phyloP scores from a whole-genome alignment of 2,113 vertebrate species.

The Halichoeres trimaculatus region DNA sequence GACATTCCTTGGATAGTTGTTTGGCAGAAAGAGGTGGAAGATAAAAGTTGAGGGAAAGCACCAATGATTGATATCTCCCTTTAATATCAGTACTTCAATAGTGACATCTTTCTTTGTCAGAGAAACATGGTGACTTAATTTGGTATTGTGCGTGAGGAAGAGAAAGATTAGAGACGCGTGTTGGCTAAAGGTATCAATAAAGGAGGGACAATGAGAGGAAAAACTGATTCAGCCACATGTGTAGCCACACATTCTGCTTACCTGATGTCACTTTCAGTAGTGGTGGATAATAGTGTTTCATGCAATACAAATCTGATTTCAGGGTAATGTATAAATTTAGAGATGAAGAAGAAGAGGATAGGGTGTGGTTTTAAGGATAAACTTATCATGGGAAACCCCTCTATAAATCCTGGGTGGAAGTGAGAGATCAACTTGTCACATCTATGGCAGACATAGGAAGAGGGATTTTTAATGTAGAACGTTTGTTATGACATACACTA shows the following conservation, averaged over 20 bases:
- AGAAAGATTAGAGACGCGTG: background rate
- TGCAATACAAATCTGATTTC: conserved; percentile 12
- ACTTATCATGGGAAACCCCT: conserved; percentile 60
- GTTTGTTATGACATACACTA: conserved; percentile 39
- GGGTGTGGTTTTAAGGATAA: conserved; percentile 44
- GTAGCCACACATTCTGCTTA: conserved; percentile 24
- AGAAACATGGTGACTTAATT: background rate
- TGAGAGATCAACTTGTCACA: conserved; percentile 53
- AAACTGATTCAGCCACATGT: background rate
- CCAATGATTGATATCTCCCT: conserved; percentile 49
- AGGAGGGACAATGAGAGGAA: background rate
- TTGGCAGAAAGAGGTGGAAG: conserved; percentile 66
- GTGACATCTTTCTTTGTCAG: background rate
- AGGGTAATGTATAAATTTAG: background rate
- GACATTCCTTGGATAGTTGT: conserved; percentile 82
- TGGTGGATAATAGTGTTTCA: background rate
- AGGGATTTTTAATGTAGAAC: conserved; percentile 20
- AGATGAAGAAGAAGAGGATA: conserved; percentile 36
- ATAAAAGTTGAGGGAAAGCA: conserved; percentile 52
- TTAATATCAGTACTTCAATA: conserved; percentile 25
- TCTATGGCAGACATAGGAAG: conserved; percentile 34
- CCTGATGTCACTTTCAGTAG: conserved; percentile 8
- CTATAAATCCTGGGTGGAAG: conserved; percentile 34
- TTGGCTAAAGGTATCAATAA: conserved; percentile 1
- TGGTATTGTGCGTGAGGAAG: background rate